phyloP scores from a whole-genome alignment of 1,140 invertebrate genomes.

The Cyrtorhinus lividipennis region DNA sequence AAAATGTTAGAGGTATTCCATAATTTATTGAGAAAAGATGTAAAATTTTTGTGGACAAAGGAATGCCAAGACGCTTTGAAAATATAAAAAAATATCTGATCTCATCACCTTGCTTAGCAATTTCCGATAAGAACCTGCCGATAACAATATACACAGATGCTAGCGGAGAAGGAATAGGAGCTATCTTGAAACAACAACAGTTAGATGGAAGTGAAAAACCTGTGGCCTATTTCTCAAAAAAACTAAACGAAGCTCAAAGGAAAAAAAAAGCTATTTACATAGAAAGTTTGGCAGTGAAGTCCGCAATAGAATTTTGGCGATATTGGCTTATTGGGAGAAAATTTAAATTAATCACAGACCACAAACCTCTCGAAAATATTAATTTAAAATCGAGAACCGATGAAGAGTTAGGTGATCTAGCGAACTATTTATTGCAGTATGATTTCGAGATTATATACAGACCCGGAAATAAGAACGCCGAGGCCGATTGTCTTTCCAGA shows the following conservation, averaged over 20 bases:
- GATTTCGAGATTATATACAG: constrained; percentile 25
- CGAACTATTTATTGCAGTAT: constrained; percentile 29
- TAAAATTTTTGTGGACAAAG: constrained; percentile 27
- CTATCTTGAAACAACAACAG: constrained; percentile 29
- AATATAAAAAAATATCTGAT: constrained; percentile 28
- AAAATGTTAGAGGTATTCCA: too few relatives aligned
- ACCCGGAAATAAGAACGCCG: constrained; percentile 24
- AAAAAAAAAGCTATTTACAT: too few relatives aligned
- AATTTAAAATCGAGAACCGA: too few relatives aligned
- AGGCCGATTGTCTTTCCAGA: constrained; percentile 24
- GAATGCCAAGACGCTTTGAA: constrained; percentile 28
- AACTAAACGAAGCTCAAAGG: too few relatives aligned
- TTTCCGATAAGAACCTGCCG: constrained; percentile 27
- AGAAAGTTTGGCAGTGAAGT: too few relatives aligned
- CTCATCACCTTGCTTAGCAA: constrained; percentile 27
- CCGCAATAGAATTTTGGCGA: too few relatives aligned
- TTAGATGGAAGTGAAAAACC: constrained; percentile 25
- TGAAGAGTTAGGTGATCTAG: too few relatives aligned
- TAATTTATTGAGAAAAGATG: constrained; percentile 28
- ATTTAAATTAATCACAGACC: constrained; percentile 30
- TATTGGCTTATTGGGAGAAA: constrained; percentile 31
- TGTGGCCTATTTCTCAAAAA: too few relatives aligned
- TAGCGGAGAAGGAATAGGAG: constrained; percentile 27
- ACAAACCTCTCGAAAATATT: constrained; percentile 31
- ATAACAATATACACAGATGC: too few relatives aligned